Evolutionary conservation across 2,113 vertebrate species (phyloP).

Genomic region (Muscicapa adusta): DNA sequence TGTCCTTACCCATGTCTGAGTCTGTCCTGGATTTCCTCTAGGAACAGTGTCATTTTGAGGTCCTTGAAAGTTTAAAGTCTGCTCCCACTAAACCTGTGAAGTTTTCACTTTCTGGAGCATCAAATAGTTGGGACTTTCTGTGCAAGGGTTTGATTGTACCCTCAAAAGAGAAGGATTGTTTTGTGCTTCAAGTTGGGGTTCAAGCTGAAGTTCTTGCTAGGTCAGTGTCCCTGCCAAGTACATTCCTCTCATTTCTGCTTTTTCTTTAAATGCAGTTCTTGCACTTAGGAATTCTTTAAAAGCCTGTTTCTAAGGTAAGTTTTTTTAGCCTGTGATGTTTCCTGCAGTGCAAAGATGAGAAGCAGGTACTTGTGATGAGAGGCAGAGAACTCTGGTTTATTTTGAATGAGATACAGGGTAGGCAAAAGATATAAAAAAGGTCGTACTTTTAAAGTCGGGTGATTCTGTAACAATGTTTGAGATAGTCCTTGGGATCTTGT

Average conservation of each 20-base stretch:
- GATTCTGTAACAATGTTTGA: not conserved
- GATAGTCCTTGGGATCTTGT: not conserved
- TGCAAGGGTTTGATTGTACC: not conserved
- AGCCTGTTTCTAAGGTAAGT: constrained; percentile 13
- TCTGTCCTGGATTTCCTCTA: not conserved
- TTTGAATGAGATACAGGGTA: not conserved
- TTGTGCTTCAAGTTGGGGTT: constrained; percentile 27
- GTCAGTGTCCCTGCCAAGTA: constrained; percentile 53
- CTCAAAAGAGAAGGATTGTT: constrained; percentile 22
- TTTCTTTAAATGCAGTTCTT: constrained; percentile 38
- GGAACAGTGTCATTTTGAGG: not conserved
- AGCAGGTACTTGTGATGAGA: constrained; percentile 11
- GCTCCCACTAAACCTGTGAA: constrained; percentile 5
- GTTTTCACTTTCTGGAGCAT: constrained; percentile 27
- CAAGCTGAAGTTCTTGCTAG: constrained; percentile 42
- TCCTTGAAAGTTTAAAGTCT: constrained; percentile 3
- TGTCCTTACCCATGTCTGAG: accelerated
- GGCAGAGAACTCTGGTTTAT: not conserved
- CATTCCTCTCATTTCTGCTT: constrained; percentile 32
- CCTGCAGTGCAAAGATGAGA: constrained; percentile 37
- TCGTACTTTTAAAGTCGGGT: not conserved
- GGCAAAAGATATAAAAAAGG: not conserved
- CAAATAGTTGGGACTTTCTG: constrained; percentile 2
- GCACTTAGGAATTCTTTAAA: constrained; percentile 42
- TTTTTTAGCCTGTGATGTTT: constrained; percentile 34